Percentiles rank a stretch among this genome's conserved stretches.
Conservation (phyloP, 2,113 vertebrate species). For the Tachycineta bicolor region DNA sequence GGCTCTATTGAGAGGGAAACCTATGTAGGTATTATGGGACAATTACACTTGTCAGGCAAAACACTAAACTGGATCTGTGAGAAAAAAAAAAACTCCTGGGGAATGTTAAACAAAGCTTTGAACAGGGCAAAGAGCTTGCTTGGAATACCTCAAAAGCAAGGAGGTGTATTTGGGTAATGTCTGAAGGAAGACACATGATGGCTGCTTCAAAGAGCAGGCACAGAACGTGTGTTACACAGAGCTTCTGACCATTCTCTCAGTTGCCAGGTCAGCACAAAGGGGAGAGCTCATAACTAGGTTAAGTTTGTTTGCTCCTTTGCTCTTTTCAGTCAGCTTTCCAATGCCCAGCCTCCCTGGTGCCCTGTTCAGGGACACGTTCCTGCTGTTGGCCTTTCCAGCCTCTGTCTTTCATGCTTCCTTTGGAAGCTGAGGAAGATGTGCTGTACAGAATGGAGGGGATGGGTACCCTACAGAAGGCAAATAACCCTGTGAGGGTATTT, state of each 20-base stretch:
- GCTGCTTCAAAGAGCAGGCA: conserved; percentile 17
- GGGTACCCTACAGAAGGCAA: not conserved
- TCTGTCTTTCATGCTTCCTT: not conserved
- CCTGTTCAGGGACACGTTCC: not conserved
- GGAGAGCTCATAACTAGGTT: not conserved
- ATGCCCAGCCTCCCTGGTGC: not conserved
- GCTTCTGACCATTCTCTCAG: not conserved
- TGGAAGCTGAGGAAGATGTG: not conserved
- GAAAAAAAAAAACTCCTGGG: not conserved
- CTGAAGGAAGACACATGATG: not conserved
- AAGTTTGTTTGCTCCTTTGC: not conserved
- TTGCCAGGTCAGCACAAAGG: not conserved
- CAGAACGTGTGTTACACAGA: not conserved
- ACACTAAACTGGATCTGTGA: not conserved
- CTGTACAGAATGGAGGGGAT: not conserved
- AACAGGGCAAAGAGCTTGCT: not conserved
- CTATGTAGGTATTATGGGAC: conserved; percentile 4
- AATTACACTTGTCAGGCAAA: not conserved
- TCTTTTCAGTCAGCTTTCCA: not conserved
- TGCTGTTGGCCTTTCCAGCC: not conserved
- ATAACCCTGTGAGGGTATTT: not conserved
- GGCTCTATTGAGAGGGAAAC: not conserved
- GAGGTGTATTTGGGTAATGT: conserved; percentile 1
- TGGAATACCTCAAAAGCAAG: not conserved
- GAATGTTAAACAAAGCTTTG: conserved; percentile 16